Evolutionary conservation across 2,113 vertebrate genomes (phyloP).

Genomic region (Peromyscus polionotus): DNA sequence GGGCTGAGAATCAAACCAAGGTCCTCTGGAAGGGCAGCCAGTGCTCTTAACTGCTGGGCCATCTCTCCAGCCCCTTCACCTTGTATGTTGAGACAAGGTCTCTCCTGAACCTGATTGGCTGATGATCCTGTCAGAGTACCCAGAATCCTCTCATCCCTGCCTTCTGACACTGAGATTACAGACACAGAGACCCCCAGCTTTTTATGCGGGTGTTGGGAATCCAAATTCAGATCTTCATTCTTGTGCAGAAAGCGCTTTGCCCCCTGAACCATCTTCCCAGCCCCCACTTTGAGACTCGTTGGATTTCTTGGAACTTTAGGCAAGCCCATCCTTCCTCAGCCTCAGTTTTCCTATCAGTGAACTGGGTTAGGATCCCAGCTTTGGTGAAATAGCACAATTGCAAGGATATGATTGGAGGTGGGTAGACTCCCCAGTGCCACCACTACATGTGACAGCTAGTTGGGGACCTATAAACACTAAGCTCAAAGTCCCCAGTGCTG

Average conservation of each 20-base stretch:
- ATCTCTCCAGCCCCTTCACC: background rate
- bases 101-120: background rate
- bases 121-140: background rate
- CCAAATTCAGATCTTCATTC: background rate
- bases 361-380: background rate
- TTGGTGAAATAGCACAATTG: background rate
- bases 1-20: background rate
- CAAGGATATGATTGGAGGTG: background rate
- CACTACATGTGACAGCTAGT: background rate
- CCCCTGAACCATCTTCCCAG: background rate
- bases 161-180: background rate
- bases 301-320: background rate
- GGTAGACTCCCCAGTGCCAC: background rate
- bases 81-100: background rate
- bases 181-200: background rate
- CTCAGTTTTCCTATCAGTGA: background rate
- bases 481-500: background rate
- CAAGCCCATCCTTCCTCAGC: background rate
- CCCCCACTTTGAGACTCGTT: background rate
- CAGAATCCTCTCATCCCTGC: background rate
- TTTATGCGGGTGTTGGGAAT: background rate
- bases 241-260: too few species aligned
- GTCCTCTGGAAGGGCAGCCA: background rate
- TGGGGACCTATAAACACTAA: background rate
- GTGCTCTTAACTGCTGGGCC: background rate